Conservation (phyloP, 2,113 vertebrate species). For the Alaudala cheleensis region DNA sequence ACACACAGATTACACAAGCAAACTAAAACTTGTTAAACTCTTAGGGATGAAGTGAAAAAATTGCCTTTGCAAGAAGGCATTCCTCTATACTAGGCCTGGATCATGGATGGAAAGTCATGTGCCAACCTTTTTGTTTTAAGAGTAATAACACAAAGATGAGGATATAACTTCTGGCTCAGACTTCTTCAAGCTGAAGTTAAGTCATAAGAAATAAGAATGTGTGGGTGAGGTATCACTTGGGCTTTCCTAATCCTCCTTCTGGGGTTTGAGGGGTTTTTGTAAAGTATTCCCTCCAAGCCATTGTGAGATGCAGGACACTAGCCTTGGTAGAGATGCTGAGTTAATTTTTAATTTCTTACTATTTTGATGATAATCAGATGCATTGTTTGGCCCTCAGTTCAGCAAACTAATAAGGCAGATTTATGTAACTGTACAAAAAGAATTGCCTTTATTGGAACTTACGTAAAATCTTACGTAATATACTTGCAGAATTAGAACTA, state of each 20-base stretch:
- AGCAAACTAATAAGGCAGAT: not conserved
- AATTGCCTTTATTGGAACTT: not conserved
- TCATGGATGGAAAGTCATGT: not conserved
- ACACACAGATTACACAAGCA: not conserved
- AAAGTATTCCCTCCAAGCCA: not conserved
- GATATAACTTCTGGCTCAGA: not conserved
- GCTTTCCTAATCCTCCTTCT: not conserved
- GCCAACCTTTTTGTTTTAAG: not conserved
- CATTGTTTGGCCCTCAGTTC: not conserved
- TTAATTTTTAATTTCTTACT: not conserved
- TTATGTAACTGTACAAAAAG: not conserved
- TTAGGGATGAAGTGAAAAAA: not conserved
- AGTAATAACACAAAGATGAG: not conserved
- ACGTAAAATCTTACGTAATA: not conserved
- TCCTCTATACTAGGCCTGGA: not conserved
- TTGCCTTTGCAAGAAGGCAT: not conserved
- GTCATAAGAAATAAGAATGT: not conserved
- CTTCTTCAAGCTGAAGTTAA: not conserved
- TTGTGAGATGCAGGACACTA: not conserved
- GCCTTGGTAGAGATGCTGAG: not conserved
- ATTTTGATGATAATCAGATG: not conserved
- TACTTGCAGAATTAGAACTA: not conserved
- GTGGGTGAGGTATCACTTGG: not conserved
- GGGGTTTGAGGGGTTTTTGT: not conserved
- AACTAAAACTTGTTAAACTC: not conserved